Evolutionary conservation across 1,140 invertebrate genomes (phyloP).

Genomic region (Anastatus disparis): DNA sequence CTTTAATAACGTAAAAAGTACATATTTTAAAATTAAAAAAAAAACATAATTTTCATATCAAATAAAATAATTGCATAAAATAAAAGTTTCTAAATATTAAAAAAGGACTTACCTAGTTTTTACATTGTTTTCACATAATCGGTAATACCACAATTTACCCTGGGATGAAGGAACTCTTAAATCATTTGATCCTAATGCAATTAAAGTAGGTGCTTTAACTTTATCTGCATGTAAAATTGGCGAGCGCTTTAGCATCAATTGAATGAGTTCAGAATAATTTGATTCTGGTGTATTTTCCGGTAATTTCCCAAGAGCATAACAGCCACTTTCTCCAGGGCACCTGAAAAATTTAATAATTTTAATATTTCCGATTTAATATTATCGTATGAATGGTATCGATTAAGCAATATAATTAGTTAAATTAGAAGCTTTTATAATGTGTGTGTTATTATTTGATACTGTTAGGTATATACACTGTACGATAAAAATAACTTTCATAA

Average conservation of each 20-base stretch:
- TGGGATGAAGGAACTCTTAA: conserved; percentile 81
- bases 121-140: conserved; percentile 72
- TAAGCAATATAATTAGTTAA: not conserved
- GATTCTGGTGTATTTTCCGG: conserved; percentile 48
- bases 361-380: too few relatives aligned
- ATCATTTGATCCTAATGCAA: conserved; percentile 86
- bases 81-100: too few relatives aligned
- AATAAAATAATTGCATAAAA: too few relatives aligned
- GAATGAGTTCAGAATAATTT: conserved; percentile 66
- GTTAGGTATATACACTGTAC: too few relatives aligned
- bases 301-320: conserved; percentile 27
- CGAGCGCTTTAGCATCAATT: conserved; percentile 73
- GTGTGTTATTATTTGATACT: too few relatives aligned
- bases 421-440: too few relatives aligned
- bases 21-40: too few relatives aligned
- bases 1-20: too few relatives aligned
- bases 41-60: too few relatives aligned
- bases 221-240: conserved; percentile 74
- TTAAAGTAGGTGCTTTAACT: conserved; percentile 80
- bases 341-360: not conserved
- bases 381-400: too few relatives aligned
- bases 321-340: conserved; percentile 1
- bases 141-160: conserved; percentile 76
- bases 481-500: too few relatives aligned
- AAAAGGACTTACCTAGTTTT: conserved; percentile 66